Percentiles rank a stretch among this genome's conserved stretches.
Conservation (phyloP, 2,113 vertebrate genomes). For the Accipiter cooperii region DNA sequence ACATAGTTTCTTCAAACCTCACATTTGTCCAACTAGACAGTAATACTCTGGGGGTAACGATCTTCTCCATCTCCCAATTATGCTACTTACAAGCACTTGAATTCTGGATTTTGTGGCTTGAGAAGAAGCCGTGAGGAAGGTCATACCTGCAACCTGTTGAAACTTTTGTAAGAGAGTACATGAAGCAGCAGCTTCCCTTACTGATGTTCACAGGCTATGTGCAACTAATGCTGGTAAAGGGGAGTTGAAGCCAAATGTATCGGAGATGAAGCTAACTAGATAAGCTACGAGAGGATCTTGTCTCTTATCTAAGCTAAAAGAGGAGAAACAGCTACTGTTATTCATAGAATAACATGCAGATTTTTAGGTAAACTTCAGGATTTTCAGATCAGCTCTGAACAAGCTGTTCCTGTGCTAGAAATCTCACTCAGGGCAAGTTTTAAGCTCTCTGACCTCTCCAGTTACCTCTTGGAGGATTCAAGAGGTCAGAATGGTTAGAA, state of each 20-base stretch:
- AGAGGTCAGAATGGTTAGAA: not conserved
- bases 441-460: not conserved
- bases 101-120: not conserved
- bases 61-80: not conserved
- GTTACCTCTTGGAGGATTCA: not conserved
- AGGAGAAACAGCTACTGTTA: not conserved
- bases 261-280: not conserved
- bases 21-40: not conserved
- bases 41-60: not conserved
- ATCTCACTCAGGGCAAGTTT: not conserved
- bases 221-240: not conserved
- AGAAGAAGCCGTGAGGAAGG: not conserved
- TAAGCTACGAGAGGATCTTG: not conserved
- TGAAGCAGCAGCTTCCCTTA: not conserved
- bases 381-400: not conserved
- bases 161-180: not conserved
- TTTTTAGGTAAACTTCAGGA: not conserved
- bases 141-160: not conserved
- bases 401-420: not conserved
- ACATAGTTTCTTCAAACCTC: not conserved
- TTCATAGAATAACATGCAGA: not conserved
- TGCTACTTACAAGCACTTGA: not conserved
- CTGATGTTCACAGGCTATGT: accelerated
- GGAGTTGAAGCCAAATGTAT: not conserved
- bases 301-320: not conserved